Base-by-base conservation (phyloP, 2,888 invertebrate genomes). In the Trichopria drosophilae region DNA sequence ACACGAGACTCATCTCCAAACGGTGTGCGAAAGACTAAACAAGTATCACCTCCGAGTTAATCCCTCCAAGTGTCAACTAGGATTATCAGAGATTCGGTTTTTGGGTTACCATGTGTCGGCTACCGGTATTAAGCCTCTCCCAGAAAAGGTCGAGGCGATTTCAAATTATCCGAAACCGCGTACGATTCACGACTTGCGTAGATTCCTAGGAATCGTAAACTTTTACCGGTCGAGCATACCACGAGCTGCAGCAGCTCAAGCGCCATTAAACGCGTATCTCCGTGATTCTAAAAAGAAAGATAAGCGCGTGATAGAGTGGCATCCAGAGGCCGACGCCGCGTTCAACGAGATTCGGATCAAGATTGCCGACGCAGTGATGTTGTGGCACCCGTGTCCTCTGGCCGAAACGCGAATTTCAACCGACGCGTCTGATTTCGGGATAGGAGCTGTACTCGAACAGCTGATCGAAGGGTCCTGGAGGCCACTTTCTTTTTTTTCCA, bases 151-250 rank as follows among this genome's bases (percentile, higher is more conserved):
- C 1, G 16, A 51, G n/a, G 36, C 23, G 7, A 34, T 54, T 6
- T 5, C 39, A 4, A 18, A 41, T n/a, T 51, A 24, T 12, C 42
- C 42, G 10, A 40, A 41, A 36, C 49, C 45, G 9, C 16, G 23
- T 1, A 53, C 36, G 5, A 16, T 49, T 12, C 19, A 13, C 2
- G 32, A 50, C 9, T 42, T 50, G 3, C 29, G 34, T 1, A 12
- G 42, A 23, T 47, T 50, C n/a, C 22, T 58, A 1, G 56, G 56
- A 0, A 49, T 53, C 40, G 3, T 57, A 12, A 56, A 57, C 18
- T 53, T 48, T 39, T 54, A 56, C 12, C 40, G 55, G 3, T 28
- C 37, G 1, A 43, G 28, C 37, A 22, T 59, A 1, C 47, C 44
- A 0, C 16, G 49, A 3, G 53, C 57, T 3, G 57, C 61, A 1